phyloP scores from a whole-genome alignment of 2,888 invertebrate species.

The Amorpha juglandis region DNA sequence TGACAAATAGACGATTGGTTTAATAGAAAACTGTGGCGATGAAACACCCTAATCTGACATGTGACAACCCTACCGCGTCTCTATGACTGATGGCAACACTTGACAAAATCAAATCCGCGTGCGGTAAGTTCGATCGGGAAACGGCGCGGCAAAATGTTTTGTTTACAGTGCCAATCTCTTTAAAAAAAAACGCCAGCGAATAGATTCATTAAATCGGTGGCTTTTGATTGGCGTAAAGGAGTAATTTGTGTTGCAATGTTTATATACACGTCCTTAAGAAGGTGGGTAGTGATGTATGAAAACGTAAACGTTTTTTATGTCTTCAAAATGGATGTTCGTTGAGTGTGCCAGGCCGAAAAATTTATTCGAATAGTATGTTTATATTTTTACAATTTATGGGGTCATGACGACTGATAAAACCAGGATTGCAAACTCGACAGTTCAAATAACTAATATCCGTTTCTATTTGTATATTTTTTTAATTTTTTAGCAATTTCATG shows the following conservation, averaged over 20 bases:
- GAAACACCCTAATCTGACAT: background rate
- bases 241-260: constrained; percentile 12
- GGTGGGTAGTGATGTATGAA: constrained; percentile 2
- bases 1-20: background rate
- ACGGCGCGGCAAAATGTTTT: background rate
- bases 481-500: background rate
- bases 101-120: constrained; percentile 17
- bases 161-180: constrained; percentile 8
- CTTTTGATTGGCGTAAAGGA: constrained; percentile 8
- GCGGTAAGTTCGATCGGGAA: background rate
- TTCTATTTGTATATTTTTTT: background rate
- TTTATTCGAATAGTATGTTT: background rate
- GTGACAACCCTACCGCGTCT: constrained; percentile 5
- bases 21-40: background rate
- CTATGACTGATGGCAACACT: constrained; percentile 15
- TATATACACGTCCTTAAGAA: constrained; percentile 9
- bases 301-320: constrained; percentile 8
- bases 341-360: background rate
- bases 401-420: background rate
- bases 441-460: background rate
- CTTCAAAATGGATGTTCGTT: background rate
- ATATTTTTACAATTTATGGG: background rate
- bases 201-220: background rate
- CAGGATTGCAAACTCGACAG: background rate
- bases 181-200: background rate